phyloP scores from a whole-genome alignment of 2,797 vertebrate species.

The Onychomys arenicola region DNA sequence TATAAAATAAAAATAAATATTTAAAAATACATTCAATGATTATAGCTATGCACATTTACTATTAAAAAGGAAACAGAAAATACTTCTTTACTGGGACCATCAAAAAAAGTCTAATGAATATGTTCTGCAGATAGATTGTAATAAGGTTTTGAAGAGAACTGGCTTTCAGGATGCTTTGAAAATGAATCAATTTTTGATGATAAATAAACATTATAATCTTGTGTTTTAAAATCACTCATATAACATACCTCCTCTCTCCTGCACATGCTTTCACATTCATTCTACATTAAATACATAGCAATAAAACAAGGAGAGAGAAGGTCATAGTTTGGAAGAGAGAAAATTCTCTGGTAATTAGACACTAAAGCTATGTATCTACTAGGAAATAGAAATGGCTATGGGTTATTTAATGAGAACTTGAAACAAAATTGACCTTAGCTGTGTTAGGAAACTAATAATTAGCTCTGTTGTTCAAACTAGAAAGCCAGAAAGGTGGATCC shows the following conservation, averaged over 20 bases:
- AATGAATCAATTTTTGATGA: conserved; percentile 36
- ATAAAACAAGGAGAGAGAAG: background rate
- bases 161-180: conserved; percentile 15
- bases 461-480: background rate
- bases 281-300: background rate
- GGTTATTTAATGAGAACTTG: background rate
- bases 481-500: background rate
- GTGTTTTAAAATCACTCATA: conserved; percentile 2
- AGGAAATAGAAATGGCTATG: background rate
- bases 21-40: background rate
- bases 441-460: background rate
- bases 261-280: background rate
- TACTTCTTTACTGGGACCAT: background rate
- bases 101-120: background rate
- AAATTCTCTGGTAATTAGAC: conserved; percentile 9
- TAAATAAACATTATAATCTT: conserved; percentile 36
- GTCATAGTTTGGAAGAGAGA: conserved; percentile 18
- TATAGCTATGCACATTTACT: background rate
- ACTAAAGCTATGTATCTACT: conserved; percentile 12
- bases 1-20: background rate
- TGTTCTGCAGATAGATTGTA: conserved; percentile 36
- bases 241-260: background rate
- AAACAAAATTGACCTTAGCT: conserved; percentile 11
- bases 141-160: background rate
- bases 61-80: conserved; percentile 5